These are phyloP conservation scores for Aphelocoma californica DNA, from an alignment of 2,797 vertebrate genomes.

Conservation along the genomic window DNA sequence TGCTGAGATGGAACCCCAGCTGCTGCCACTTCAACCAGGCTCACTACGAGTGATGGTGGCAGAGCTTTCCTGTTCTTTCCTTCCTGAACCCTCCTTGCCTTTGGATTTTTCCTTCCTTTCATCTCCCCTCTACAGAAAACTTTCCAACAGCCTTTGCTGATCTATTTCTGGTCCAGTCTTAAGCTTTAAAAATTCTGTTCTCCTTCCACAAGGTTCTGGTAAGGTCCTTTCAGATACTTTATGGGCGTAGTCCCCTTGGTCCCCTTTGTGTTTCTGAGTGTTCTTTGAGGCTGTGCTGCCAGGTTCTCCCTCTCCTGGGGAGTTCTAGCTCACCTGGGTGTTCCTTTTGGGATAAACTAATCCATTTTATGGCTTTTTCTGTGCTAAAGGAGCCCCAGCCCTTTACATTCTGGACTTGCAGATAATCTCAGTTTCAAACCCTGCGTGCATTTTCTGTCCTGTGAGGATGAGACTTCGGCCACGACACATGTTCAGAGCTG, in stretches of 20 bases:
- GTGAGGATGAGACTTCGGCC: not conserved
- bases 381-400: not conserved
- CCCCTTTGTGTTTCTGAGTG: not conserved
- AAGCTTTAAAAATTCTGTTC: not conserved
- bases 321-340: not conserved
- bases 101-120: not conserved
- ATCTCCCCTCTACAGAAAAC: not conserved
- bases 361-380: not conserved
- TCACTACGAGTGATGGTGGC: accelerated
- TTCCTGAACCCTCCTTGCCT: not conserved
- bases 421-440: not conserved
- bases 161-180: not conserved
- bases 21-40: not conserved
- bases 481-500: not conserved
- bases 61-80: not conserved
- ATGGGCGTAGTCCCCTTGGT: not conserved
- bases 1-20: not conserved
- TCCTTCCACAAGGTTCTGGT: not conserved
- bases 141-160: not conserved
- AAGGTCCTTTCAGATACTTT: not conserved
- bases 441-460: not conserved
- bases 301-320: not conserved
- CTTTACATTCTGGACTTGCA: not conserved
- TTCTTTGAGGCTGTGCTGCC: not conserved
- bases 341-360: not conserved